phyloP scores from a whole-genome alignment of 2,888 invertebrate species.

The Tenthredo amoena region DNA sequence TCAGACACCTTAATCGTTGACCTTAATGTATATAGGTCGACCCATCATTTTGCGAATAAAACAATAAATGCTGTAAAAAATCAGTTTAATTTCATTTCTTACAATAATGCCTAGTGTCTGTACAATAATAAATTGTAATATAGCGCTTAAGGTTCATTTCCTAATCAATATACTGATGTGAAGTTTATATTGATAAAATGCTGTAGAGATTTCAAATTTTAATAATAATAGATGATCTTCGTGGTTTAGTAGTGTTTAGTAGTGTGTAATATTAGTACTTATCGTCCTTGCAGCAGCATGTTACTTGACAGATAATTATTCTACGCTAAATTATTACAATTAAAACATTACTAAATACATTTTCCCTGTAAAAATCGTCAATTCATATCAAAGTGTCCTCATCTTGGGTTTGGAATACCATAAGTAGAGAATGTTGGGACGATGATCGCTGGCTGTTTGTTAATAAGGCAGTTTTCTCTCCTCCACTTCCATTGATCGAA shows the following conservation, averaged over 20 bases:
- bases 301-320: slow-evolving; percentile 39
- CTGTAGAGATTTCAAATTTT: not conserved
- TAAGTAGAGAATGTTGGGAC: slow-evolving; percentile 88
- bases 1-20: not conserved
- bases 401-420: slow-evolving; percentile 90
- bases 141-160: slow-evolving; percentile 14
- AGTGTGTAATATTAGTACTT: not conserved
- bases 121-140: slow-evolving; percentile 49
- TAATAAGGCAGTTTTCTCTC: slow-evolving; percentile 81
- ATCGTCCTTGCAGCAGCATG: slow-evolving; percentile 7
- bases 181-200: slow-evolving; percentile 15
- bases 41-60: not conserved
- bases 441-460: slow-evolving; percentile 81
- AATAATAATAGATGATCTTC: not conserved
- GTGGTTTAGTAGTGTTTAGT: not conserved
- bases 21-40: not conserved
- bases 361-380: slow-evolving; percentile 46
- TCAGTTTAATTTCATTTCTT: slow-evolving; percentile 41
- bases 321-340: slow-evolving; percentile 24
- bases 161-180: slow-evolving; percentile 28
- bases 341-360: slow-evolving; percentile 35
- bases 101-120: slow-evolving; percentile 41
- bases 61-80: slow-evolving; percentile 42
- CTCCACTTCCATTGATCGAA: slow-evolving; percentile 84
- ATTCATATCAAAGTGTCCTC: slow-evolving; percentile 91